Conservation (phyloP, 1,140 invertebrate species). For the Medauroidea extradentata region DNA sequence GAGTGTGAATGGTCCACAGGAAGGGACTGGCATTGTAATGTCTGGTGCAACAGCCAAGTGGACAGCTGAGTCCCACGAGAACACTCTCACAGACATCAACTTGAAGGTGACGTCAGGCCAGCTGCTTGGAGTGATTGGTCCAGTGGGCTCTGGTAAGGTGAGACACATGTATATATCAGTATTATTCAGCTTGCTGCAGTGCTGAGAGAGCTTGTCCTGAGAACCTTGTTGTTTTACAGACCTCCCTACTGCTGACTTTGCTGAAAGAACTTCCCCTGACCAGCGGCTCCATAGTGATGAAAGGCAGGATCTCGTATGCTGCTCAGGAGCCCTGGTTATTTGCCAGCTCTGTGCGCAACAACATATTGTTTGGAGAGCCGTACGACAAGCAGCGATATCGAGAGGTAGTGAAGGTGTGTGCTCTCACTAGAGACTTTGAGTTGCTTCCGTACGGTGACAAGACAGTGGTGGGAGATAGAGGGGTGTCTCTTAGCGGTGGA, state of each 20-base stretch:
- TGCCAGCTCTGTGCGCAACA: constrained; percentile 60
- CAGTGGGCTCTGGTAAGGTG: constrained; percentile 48
- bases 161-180: constrained; percentile 6
- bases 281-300: constrained; percentile 53
- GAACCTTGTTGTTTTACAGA: constrained; percentile 42
- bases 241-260: constrained; percentile 57
- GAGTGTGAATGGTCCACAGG: not conserved
- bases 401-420: constrained; percentile 54
- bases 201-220: too few relatives aligned
- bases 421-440: constrained; percentile 70
- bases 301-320: constrained; percentile 61
- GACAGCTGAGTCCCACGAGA: constrained; percentile 9
- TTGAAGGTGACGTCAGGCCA: constrained; percentile 41
- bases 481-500: constrained; percentile 77
- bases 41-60: constrained; percentile 10
- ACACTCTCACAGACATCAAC: constrained; percentile 32
- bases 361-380: constrained; percentile 69
- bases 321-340: constrained; percentile 75
- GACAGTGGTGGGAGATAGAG: constrained; percentile 85
- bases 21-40: not conserved
- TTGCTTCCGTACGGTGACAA: constrained; percentile 72
- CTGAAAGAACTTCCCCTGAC: constrained; percentile 56
- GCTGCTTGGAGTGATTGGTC: constrained; percentile 47
- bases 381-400: constrained; percentile 58
- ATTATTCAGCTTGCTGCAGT: too few relatives aligned